Evolutionary conservation across 2,113 vertebrate species (phyloP), one percentile per base, ranked within the genome.

Genomic region (Aphelocoma coerulescens): DNA sequence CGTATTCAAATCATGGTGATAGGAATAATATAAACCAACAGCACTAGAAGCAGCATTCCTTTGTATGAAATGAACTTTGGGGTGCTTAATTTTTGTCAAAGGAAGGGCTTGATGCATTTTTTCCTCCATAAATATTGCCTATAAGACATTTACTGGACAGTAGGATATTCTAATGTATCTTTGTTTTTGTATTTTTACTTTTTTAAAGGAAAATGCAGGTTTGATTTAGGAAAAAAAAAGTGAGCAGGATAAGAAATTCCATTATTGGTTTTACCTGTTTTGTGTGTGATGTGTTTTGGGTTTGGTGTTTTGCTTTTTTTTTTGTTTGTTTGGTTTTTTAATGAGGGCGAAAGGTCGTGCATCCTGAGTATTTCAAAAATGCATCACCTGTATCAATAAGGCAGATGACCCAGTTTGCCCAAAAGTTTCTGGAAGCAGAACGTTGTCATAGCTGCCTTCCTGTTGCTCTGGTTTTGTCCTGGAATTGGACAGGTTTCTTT

Each of bases 401-500:
- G 54, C 58, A 76, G 78, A 72, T 85, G 59, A 84, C 13, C 13
- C 28, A 30, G 37, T 87, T 93, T 88, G 68, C 33, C 61, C 19
- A 2, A 44, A 84, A 55, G 27, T 69, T 86, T 57, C 52, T 86
- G 61, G 58, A 93, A 85, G 68, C 52, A 82, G 73, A 85, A 63
- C 0, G 1, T 74, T 44, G 9, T 68, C 3, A 0, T 43, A 67
- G 44, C 24, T 84, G 79, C 44, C 35, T 92, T 44, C 17, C 26
- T 71, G 28, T 78, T 91, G 39, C 43, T 94, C 72, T 86, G 33
- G 11, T 79, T 86, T 83, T 85, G 41, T 75, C 35, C 39, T 83
- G 73, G 93, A 95, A 91, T 86, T 95, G 91, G 49, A 93, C 92
- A 82, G 32, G 65, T 83, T 96, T 91, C 85, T 81, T 96, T 96